Evolutionary conservation across 2,113 vertebrate genomes (phyloP), one percentile per base, ranked within the genome.

Genomic region (Dicerorhinus sumatrensis): DNA sequence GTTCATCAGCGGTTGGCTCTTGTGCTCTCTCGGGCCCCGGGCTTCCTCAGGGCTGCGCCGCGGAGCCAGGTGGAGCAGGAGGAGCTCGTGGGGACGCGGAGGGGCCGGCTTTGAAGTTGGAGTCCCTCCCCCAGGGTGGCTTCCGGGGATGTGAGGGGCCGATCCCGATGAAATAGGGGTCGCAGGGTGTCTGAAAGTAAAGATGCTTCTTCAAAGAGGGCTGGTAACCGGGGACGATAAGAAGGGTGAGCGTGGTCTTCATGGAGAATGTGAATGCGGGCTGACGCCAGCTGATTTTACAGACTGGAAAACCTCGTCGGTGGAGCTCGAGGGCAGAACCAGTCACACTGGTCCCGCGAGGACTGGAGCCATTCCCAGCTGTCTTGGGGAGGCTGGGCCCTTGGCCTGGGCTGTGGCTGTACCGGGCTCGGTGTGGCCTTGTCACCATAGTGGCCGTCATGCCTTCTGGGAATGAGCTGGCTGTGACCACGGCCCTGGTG

Each of bases 401-500:
- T 12, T 4, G 39, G 13, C 18, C 36, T 10, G 18, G 27, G 29
- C 72, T n/a, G 62, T 7, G 23, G 75, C 58, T 2, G 0, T 63
- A 3, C 46, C 0, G 3, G 20, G 46, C 2, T 8, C 46, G 33
- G 89, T 10, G 65, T 75, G 76, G 48, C 83, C 46, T 36, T 3
- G 21, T 33, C 3, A 8, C 0, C 0, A 2, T 3, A 0, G 31
- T 42, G 25, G 29, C 69, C 0, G 0, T 33, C 31, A 17, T 4
- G 42, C 16, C 13, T 5, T 11, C 83, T 11, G 20, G 62, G 63
- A 39, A 18, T n/a, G 17, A 46, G 10, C 16, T 1, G 13, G 58
- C 60, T 8, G 3, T n/a, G 69, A 23, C 48, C 62, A 0, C 3
- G 5, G 84, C 25, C 17, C 56, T 0, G 0, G 51, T 13, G n/a